These are phyloP conservation scores for Prinia subflava DNA, from an alignment of 2,113 vertebrate species.

Conservation along the genomic window DNA sequence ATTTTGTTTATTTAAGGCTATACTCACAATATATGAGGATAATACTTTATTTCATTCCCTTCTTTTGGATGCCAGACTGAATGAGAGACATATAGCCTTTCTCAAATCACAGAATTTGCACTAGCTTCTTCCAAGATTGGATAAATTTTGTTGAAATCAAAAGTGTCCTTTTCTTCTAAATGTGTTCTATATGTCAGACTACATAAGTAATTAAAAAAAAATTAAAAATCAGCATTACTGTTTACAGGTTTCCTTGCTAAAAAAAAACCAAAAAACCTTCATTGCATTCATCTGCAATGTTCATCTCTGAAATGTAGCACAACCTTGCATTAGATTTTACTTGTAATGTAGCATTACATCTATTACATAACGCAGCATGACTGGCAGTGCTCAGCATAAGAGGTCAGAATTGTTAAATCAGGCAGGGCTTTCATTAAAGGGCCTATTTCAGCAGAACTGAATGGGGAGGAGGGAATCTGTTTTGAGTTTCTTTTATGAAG, in stretches of 20 bases:
- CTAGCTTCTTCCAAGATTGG: not conserved
- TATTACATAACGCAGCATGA: not conserved
- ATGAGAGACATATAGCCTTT: not conserved
- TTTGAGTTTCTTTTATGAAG: not conserved
- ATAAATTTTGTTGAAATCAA: not conserved
- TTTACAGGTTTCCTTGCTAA: not conserved
- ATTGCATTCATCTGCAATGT: not conserved
- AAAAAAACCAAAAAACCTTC: not conserved
- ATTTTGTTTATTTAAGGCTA: not conserved
- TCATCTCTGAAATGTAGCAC: not conserved
- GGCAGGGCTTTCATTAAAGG: not conserved
- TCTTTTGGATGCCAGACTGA: not conserved
- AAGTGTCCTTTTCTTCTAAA: not conserved
- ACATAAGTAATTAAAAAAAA: not conserved
- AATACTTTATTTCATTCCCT: not conserved
- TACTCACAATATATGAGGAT: not conserved
- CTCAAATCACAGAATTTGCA: not conserved
- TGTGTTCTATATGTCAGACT: fast-evolving
- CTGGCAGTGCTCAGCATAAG: not conserved
- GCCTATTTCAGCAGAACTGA: not conserved
- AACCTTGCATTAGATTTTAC: not conserved
- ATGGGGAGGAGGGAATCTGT: fast-evolving
- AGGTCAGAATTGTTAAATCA: conserved; percentile 1
- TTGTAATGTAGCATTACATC: not conserved
- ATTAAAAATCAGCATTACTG: not conserved